Conservation (phyloP, 2,113 vertebrate genomes). For the Seriola quinqueradiata region DNA sequence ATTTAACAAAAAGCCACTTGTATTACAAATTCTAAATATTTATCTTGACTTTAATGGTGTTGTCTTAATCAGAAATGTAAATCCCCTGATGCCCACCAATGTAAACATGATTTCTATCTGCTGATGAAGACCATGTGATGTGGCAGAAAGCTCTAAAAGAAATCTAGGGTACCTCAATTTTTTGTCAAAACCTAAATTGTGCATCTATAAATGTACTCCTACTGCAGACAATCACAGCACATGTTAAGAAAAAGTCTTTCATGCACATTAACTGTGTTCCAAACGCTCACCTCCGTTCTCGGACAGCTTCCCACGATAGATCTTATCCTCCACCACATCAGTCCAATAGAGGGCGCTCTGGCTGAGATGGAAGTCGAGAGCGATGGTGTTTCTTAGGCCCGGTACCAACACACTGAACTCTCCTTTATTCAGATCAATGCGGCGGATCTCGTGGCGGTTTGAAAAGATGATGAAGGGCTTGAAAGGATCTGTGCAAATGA, state of each 20-base stretch:
- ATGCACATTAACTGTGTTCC: neutral
- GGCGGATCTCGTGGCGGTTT: constrained; percentile 97
- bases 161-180: neutral
- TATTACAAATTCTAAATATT: neutral
- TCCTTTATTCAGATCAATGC: constrained; percentile 94
- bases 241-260: too few relatives aligned
- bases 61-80: neutral
- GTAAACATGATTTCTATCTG: neutral
- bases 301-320: constrained; percentile 95
- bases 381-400: constrained; percentile 96
- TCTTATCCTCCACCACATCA: constrained; percentile 98
- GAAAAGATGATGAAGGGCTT: constrained; percentile 99
- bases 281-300: constrained; percentile 90
- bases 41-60: neutral
- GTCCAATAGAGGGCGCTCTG: constrained; percentile 98
- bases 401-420: constrained; percentile 98
- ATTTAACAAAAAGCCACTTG: neutral
- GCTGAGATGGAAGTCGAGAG: constrained; percentile 96
- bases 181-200: neutral
- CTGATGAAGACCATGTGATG: neutral
- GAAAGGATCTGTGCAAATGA: constrained; percentile 89
- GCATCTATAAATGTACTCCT: too few relatives aligned
- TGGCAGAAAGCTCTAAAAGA: neutral
- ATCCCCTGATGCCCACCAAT: neutral
- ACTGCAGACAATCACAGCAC: too few relatives aligned